phyloP scores from a whole-genome alignment of 2,888 invertebrate species.

The Sabatieria punctata region DNA sequence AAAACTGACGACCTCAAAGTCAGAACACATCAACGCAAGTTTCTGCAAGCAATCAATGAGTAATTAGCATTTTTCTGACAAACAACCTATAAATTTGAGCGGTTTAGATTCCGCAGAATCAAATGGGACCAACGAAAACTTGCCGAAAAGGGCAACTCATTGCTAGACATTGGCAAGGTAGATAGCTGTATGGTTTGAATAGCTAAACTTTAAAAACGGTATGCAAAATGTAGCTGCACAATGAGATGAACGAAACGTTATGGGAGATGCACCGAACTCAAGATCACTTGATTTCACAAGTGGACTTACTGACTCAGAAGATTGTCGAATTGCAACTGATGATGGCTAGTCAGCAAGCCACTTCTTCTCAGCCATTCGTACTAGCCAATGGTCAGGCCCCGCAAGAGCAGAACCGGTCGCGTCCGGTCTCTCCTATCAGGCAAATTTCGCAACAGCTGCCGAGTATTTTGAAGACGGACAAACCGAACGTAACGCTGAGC shows the following conservation, averaged over 20 bases:
- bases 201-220: slow-evolving; percentile 1
- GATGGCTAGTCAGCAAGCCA: no score
- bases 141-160: slow-evolving; percentile 96
- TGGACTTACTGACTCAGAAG: slow-evolving; percentile 2
- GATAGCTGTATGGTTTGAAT: neutral
- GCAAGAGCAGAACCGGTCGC: no score
- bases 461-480: no score
- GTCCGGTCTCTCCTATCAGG: no score
- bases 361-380: no score
- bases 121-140: slow-evolving; percentile 99
- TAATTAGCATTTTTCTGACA: no score
- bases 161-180: slow-evolving; percentile 99
- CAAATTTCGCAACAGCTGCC: no score
- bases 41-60: slow-evolving; percentile 96
- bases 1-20: slow-evolving; percentile 49
- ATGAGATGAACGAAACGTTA: slow-evolving; percentile 28
- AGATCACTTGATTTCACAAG: slow-evolving; percentile 12
- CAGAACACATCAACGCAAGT: slow-evolving; percentile 91
- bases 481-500: no score
- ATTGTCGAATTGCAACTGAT: slow-evolving; percentile 5
- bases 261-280: slow-evolving; percentile 29
- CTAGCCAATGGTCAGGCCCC: no score
- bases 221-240: slow-evolving; percentile 17
- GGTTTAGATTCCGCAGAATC: slow-evolving; percentile 73
- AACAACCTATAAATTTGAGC: slow-evolving; percentile 16